Conservation (phyloP, 1,140 invertebrate genomes). For the Tachypleus tridentatus region DNA sequence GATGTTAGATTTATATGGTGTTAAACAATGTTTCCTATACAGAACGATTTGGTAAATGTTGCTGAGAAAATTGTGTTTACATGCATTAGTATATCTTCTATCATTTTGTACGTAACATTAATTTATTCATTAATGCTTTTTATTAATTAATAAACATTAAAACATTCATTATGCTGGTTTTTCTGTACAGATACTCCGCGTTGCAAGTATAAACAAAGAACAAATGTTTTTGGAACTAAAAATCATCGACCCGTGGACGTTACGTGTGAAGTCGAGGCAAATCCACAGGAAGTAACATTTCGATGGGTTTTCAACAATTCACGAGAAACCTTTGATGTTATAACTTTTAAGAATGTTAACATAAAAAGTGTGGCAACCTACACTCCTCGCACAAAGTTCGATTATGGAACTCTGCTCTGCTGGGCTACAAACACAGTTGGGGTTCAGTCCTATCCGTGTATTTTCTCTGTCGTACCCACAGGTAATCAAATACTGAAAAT, state of each 20-base stretch:
- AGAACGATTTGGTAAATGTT: too few relatives aligned
- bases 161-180: too few relatives aligned
- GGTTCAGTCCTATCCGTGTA: background rate
- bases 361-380: background rate
- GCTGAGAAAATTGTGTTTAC: too few relatives aligned
- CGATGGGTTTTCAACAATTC: slow-evolving; percentile 88
- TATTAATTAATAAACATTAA: too few relatives aligned
- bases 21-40: too few relatives aligned
- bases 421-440: slow-evolving; percentile 1
- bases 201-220: slow-evolving; percentile 39
- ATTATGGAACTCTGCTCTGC: background rate
- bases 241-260: slow-evolving; percentile 17
- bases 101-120: too few relatives aligned
- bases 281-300: slow-evolving; percentile 64
- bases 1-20: too few relatives aligned
- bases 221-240: slow-evolving; percentile 11
- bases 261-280: slow-evolving; percentile 76
- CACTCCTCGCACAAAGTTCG: background rate
- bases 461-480: background rate
- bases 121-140: too few relatives aligned
- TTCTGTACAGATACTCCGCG: slow-evolving; percentile 44
- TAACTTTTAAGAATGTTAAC: background rate
- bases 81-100: too few relatives aligned
- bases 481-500: too few relatives aligned
- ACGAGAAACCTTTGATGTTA: slow-evolving; percentile 52